Conservation (phyloP, 1,140 invertebrate species). For the Aleiodes sp. region DNA sequence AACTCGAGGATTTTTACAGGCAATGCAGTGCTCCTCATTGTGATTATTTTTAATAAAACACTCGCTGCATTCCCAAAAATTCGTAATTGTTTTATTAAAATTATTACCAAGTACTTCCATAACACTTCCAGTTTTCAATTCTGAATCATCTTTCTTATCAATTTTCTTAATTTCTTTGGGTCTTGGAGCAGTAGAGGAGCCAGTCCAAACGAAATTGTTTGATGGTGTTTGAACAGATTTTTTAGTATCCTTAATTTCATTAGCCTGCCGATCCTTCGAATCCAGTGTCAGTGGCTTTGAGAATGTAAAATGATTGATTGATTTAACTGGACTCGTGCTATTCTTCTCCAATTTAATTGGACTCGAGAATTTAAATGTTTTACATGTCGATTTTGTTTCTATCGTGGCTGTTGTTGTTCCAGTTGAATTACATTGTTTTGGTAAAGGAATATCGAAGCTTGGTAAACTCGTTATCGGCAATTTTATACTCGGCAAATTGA, state of each 20-base stretch:
- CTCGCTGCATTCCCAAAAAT: slow-evolving; percentile 68
- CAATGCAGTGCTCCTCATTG: slow-evolving; percentile 49
- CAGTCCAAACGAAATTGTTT: slow-evolving; percentile 54
- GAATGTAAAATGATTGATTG: slow-evolving; percentile 68
- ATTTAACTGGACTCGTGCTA: slow-evolving; percentile 47
- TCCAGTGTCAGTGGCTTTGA: slow-evolving; percentile 63
- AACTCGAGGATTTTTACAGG: slow-evolving; percentile 52
- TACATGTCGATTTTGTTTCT: not conserved
- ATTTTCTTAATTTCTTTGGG: slow-evolving; percentile 48
- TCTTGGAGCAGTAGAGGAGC: slow-evolving; percentile 48
- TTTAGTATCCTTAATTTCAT: slow-evolving; percentile 37
- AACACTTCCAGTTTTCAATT: slow-evolving; percentile 54
- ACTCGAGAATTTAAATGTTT: slow-evolving; percentile 58
- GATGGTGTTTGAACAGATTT: slow-evolving; percentile 30
- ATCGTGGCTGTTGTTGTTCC: slow-evolving; percentile 12
- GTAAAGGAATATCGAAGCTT: slow-evolving; percentile 68
- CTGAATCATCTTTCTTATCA: slow-evolving; percentile 34
- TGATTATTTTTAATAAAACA: slow-evolving; percentile 59
- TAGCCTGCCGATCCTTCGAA: slow-evolving; percentile 27
- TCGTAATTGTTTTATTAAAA: not conserved
- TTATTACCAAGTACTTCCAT: slow-evolving; percentile 48
- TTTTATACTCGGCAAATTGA: slow-evolving; percentile 70
- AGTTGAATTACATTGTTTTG: slow-evolving; percentile 44
- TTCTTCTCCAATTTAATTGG: slow-evolving; percentile 54
- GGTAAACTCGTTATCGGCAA: slow-evolving; percentile 73